Conservation (phyloP, 2,888 invertebrate species). For the Polyommatus icarus region DNA sequence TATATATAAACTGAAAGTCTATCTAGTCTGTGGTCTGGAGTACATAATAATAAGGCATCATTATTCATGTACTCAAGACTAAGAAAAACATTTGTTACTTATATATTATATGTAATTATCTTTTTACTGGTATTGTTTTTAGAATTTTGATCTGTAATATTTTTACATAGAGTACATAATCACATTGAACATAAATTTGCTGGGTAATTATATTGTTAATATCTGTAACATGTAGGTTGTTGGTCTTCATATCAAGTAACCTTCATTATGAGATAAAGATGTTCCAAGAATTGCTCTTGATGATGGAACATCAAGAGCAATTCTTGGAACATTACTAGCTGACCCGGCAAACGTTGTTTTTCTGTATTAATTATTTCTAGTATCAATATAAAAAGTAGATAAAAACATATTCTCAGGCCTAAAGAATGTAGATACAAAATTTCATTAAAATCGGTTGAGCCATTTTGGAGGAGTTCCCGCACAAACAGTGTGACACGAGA, state of each 20-base stretch:
- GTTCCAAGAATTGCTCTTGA: slow-evolving; percentile 9
- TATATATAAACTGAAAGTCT: not conserved
- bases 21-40: not conserved
- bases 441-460: no score
- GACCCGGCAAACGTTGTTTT: no score
- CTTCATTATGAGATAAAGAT: slow-evolving; percentile 15
- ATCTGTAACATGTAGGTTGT: slow-evolving; percentile 25
- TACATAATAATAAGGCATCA: not conserved
- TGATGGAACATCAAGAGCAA: no score
- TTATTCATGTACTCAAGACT: not conserved
- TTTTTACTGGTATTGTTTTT: not conserved
- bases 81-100: not conserved
- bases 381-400: no score
- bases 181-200: not conserved
- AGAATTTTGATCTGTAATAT: slow-evolving; percentile 1
- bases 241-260: slow-evolving; percentile 22
- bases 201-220: slow-evolving; percentile 23
- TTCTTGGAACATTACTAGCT: not conserved
- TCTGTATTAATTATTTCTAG: no score
- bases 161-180: slow-evolving; percentile 8
- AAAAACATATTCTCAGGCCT: no score
- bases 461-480: no score
- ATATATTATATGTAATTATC: not conserved
- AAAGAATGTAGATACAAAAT: no score
- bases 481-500: no score